Evolutionary conservation across 2,113 vertebrate species (phyloP).

Genomic region (Rafetus swinhoei): DNA sequence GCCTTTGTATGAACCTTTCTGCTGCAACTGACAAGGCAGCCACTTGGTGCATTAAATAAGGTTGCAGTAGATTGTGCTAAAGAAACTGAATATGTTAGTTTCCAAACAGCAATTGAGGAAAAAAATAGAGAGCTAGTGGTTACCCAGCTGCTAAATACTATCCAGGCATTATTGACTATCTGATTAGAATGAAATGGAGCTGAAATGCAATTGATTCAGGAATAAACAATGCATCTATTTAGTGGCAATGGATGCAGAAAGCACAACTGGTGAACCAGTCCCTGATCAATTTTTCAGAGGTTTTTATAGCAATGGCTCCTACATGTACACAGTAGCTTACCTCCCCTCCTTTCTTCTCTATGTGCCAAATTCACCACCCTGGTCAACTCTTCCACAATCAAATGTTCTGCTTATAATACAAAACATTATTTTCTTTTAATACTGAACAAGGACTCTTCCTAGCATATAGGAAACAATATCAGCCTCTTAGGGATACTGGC

Average conservation of each 20-base stretch:
- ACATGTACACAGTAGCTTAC: slow-evolving; percentile 14
- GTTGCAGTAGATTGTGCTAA: neutral
- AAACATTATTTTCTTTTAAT: neutral
- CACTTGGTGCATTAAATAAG: neutral
- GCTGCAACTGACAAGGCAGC: neutral
- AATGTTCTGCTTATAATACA: neutral
- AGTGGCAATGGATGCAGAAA: slow-evolving; percentile 61
- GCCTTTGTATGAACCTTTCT: neutral
- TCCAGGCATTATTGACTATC: slow-evolving; percentile 68
- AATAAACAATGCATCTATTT: slow-evolving; percentile 70
- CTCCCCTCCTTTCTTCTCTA: neutral
- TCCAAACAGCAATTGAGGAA: slow-evolving; percentile 64
- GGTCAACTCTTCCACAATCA: slow-evolving; percentile 15
- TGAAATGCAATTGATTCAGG: slow-evolving; percentile 73
- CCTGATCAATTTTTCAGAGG: slow-evolving; percentile 15
- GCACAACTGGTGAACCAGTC: slow-evolving; percentile 11
- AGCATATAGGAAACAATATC: neutral
- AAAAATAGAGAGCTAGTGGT: slow-evolving; percentile 31
- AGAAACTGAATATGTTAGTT: slow-evolving; percentile 28
- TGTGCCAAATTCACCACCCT: neutral
- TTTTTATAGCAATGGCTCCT: slow-evolving; percentile 17
- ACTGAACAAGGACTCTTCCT: neutral
- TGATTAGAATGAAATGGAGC: slow-evolving; percentile 74
- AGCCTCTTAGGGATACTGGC: neutral
- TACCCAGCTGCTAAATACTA: slow-evolving; percentile 60